These are phyloP conservation scores for Podiceps cristatus DNA, from an alignment of 2,113 vertebrate genomes.

Conservation along the genomic window DNA sequence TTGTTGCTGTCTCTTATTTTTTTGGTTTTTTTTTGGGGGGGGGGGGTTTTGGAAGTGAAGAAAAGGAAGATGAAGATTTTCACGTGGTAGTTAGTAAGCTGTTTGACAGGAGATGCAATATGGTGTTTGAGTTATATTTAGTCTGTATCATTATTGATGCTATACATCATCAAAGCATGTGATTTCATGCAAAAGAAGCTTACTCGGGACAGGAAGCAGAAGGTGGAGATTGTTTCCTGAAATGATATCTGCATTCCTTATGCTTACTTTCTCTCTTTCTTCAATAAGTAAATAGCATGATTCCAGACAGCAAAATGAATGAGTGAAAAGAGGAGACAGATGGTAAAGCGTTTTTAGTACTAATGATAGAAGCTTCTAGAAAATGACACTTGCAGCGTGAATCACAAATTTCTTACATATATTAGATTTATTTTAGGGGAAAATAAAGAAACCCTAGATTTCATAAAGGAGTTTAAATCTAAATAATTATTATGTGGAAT, in stretches of 20 bases:
- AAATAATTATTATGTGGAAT: not conserved
- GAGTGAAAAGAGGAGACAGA: slow-evolving; percentile 15
- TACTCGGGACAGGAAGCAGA: not conserved
- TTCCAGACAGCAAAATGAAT: not conserved
- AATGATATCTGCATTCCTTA: not conserved
- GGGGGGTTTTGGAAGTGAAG: not conserved
- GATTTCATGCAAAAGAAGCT: not conserved
- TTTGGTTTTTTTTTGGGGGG: not conserved
- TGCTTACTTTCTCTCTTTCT: not conserved
- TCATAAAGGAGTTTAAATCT: not conserved
- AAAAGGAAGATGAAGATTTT: not conserved
- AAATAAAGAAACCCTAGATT: not conserved
- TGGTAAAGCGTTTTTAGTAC: slow-evolving; percentile 14
- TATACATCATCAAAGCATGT: not conserved
- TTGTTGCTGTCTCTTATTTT: not conserved
- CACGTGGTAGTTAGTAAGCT: not conserved
- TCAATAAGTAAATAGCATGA: not conserved
- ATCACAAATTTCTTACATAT: not conserved
- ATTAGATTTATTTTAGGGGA: not conserved
- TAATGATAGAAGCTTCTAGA: slow-evolving; percentile 20
- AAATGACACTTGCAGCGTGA: not conserved
- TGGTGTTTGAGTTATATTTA: not conserved
- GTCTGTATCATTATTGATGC: not conserved
- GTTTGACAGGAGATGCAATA: not conserved
- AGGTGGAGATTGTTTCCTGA: not conserved